Evolutionary conservation across 2,113 vertebrate genomes (phyloP).

Genomic region (Taxidea taxus): DNA sequence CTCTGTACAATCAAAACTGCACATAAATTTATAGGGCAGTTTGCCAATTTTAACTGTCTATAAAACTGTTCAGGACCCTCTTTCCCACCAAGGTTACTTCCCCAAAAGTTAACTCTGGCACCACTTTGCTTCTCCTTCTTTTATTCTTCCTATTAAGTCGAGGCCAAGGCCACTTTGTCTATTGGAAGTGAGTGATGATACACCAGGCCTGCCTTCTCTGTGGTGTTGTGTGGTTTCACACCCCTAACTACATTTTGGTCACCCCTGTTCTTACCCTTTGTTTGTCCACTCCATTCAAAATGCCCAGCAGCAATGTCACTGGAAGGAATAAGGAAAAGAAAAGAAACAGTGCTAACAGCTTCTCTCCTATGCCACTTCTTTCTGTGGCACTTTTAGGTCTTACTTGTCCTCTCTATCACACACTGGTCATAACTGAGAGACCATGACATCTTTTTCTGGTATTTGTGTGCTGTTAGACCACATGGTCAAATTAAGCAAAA

Average conservation of each 20-base stretch:
- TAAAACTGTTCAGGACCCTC: background rate
- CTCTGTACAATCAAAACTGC: background rate
- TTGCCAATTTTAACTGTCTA: background rate
- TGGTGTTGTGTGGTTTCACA: background rate
- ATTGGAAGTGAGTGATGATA: background rate
- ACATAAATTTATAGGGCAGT: background rate
- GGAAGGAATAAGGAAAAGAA: slow-evolving; percentile 29
- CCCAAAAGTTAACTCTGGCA: background rate
- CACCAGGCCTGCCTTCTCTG: background rate
- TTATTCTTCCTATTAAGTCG: background rate
- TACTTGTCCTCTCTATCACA: background rate
- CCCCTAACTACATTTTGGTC: background rate
- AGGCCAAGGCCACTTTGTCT: background rate
- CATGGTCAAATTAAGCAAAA: background rate
- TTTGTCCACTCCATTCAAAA: slow-evolving; percentile 15
- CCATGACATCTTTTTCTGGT: background rate
- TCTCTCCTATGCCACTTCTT: background rate
- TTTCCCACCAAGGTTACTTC: background rate
- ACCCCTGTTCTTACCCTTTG: background rate
- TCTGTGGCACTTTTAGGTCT: background rate
- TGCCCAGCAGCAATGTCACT: background rate
- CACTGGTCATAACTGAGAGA: background rate
- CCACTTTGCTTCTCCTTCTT: slow-evolving; percentile 17
- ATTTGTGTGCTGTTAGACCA: background rate
- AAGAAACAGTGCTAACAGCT: background rate